Base-by-base conservation (phyloP, 1,140 invertebrate genomes). In the Phenacoccus solenopsis region DNA sequence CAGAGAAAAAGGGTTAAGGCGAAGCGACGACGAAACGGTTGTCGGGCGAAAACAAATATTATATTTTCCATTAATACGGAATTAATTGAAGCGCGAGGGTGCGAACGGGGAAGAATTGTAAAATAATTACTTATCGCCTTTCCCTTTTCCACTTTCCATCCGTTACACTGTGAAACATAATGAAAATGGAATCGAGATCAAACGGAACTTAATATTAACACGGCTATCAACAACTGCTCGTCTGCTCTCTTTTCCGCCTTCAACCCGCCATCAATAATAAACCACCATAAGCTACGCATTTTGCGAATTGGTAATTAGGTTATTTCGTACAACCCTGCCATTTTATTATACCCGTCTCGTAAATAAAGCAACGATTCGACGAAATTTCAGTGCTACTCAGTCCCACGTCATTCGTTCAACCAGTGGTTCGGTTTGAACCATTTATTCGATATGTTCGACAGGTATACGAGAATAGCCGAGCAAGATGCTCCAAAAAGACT, bases 51-150 rank as follows among this genome's bases (percentile, higher is more conserved):
- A 64, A 64, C 59, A 64, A 64, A 64, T 64, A 64, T 64, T 64
- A 64, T 64, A 64, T 64, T 64, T 64, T 64, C 59, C 25, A 64
- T 64, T 64, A 64, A 64, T 64, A 64, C 59, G 59, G 59, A 64
- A 64, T 64, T 64, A 64, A 64, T 64, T 64, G 59, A 27, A 64
- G 10, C 59, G 59, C 59, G 59, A 64, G 59, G 25, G 59, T 25
- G 59, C 21, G 59, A 64, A 27, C 22, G 25, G 25, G 21, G 59
- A 25, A 64, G 25, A 64, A 64, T 64, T 64, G 59, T 64, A 64
- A 64, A 64, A 64, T 64, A 64, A 64, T 64, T 64, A 64, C 59
- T 64, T 64, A 64, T 64, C 59, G 59, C 59, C 59, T 64, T 64
- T 64, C 59, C 25, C 59, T 64, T 64, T 64, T 24, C 2, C 25